These are phyloP conservation scores for Indri indri DNA, from an alignment of 2,113 vertebrate species.

Conservation along the genomic window DNA sequence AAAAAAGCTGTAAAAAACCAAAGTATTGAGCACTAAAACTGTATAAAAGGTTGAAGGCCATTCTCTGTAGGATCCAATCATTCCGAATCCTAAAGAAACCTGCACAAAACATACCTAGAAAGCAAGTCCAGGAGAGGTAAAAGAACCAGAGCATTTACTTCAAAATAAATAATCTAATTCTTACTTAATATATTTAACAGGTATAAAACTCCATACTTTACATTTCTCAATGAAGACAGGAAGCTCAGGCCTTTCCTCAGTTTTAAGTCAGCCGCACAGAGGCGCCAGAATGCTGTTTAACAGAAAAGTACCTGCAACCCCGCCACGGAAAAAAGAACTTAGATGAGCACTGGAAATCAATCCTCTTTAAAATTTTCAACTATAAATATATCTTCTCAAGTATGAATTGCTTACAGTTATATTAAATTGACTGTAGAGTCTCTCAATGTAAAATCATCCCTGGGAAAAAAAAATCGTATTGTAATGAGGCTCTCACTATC, in stretches of 20 bases:
- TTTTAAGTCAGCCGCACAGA: neutral
- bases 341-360: neutral
- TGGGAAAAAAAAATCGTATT: neutral
- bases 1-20: neutral
- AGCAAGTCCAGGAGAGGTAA: neutral
- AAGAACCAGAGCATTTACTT: neutral
- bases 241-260: neutral
- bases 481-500: neutral
- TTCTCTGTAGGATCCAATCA: neutral
- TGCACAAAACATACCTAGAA: neutral
- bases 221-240: neutral
- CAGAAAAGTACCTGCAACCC: neutral
- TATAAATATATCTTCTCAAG: neutral
- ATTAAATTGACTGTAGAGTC: neutral
- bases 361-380: neutral
- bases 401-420: neutral
- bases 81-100: neutral
- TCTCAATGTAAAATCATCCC: neutral
- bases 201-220: neutral
- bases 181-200: neutral
- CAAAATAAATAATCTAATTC: neutral
- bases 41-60: neutral
- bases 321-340: neutral
- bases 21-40: neutral
- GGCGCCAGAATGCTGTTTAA: neutral